phyloP scores from a whole-genome alignment of 2,113 vertebrate species.

The Eolophus roseicapilla region DNA sequence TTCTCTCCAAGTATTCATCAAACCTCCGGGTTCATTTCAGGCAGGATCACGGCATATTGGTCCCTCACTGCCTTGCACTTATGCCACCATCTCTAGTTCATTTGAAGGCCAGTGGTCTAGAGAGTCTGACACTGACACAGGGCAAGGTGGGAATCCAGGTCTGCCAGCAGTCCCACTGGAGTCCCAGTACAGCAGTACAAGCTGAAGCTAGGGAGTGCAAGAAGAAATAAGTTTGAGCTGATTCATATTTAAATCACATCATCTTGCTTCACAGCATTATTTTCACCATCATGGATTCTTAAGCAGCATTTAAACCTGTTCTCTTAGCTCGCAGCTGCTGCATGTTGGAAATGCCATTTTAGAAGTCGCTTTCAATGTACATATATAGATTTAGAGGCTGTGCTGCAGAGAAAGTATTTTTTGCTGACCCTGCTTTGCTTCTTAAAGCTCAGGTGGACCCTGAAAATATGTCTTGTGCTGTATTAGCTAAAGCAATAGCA shows the following conservation, averaged over 20 bases:
- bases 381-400: neutral
- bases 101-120: neutral
- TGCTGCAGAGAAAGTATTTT: neutral
- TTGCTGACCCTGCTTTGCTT: conserved; percentile 21
- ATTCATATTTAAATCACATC: neutral
- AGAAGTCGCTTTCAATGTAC: neutral
- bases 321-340: neutral
- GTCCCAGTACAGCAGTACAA: neutral
- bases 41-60: neutral
- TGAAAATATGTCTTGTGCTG: neutral
- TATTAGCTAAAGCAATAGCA: neutral
- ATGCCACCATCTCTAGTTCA: neutral
- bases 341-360: neutral
- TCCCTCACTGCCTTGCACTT: neutral
- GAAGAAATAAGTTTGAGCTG: neutral
- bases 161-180: neutral
- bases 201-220: neutral
- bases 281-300: neutral
- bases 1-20: neutral
- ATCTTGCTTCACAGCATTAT: neutral
- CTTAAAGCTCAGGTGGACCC: neutral
- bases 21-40: neutral
- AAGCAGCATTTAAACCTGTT: neutral
- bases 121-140: neutral
- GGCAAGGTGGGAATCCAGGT: neutral